Base-by-base conservation (phyloP, 1,140 invertebrate species). In the Caenorhabditis brenneri region DNA sequence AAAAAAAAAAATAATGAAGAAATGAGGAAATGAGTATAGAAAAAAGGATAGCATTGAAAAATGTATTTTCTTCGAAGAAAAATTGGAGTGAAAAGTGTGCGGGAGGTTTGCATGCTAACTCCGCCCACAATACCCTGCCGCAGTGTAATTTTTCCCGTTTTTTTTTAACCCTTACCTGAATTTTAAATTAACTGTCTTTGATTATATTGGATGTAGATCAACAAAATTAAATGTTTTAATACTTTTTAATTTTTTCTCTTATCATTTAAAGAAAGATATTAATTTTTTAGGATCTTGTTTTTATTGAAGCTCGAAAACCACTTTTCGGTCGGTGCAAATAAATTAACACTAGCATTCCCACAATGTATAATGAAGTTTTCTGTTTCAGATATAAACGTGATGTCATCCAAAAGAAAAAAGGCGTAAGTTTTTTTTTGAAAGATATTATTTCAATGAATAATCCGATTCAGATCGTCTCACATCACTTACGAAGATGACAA, bases 401-500 rank as follows among this genome's bases (percentile, higher is more conserved):
- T 74, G 65, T 42, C 36, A 2, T 24, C 65, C 4, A 81, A 33
- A 7, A 39, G 22, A 36, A 36, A 5, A 2, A 81, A 81, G 60
- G n/a, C 80, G 80, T 81, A 39, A 81, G 80, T 81, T 81, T n/a
- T n/a, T n/a, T n/a, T n/a, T 48, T 9, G 29, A 33, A 22, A 7
- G 31, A 29, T 53, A 10, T 80, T 36, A 3, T 33, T 80, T 7
- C 7, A 51, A n/a, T 12, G 49, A 36, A 19, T 65, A 5, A n/a
- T 36, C 36, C 19, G 48, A 31, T 82, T 69, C 48, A 82, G 81
- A 29, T 82, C 81, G 7, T 16, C 46, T 29, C 55, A 82, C 42
- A 82, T 82, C 48, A 36, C 36, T 6, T 74, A 65, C 48, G 81
- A 82, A 69, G 60, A 60, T 39, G 81, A 81, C 15, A 81, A 82